Conservation (phyloP, 2,888 invertebrate species). For the Pyralis farinalis region DNA sequence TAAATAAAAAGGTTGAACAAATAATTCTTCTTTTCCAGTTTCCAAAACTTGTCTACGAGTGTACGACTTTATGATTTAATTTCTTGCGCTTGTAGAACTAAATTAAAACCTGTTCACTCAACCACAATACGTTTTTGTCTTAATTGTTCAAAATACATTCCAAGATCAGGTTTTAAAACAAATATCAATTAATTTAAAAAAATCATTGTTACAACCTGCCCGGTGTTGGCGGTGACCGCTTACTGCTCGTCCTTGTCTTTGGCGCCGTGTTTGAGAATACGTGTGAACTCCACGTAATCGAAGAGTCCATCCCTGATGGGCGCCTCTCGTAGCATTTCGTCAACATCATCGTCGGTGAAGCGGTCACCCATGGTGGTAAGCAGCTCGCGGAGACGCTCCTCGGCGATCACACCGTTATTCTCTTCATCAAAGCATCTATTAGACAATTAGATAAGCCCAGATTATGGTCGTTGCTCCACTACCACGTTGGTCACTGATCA, state of each 20-base stretch:
- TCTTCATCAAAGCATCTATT: conserved; percentile 96
- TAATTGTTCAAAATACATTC: too few relatives aligned
- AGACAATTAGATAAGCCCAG: conserved; percentile 2
- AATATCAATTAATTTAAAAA: too few relatives aligned
- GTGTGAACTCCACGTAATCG: conserved; percentile 98
- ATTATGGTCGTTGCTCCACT: too few relatives aligned
- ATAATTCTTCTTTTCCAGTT: too few relatives aligned
- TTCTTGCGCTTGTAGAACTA: too few relatives aligned
- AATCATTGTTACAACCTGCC: conserved; percentile 20
- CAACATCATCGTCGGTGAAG: conserved; percentile 98
- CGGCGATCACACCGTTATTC: conserved; percentile 94
- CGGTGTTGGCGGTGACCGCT: conserved; percentile 21
- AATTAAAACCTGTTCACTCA: too few relatives aligned
- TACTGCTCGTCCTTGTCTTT: conserved; percentile 98
- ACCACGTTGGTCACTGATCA: too few relatives aligned
- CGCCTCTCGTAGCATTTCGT: conserved; percentile 99
- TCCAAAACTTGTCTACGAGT: too few relatives aligned
- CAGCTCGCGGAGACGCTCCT: conserved; percentile 96
- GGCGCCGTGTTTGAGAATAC: conserved; percentile 99
- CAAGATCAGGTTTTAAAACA: too few relatives aligned
- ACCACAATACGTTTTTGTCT: too few relatives aligned
- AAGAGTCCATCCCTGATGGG: conserved; percentile 97
- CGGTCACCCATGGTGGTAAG: conserved; percentile 99
- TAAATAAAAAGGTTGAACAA: too few relatives aligned
- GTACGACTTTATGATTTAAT: too few relatives aligned